phyloP scores from a whole-genome alignment of 2,113 vertebrate species.

The Pygoscelis antarcticus region DNA sequence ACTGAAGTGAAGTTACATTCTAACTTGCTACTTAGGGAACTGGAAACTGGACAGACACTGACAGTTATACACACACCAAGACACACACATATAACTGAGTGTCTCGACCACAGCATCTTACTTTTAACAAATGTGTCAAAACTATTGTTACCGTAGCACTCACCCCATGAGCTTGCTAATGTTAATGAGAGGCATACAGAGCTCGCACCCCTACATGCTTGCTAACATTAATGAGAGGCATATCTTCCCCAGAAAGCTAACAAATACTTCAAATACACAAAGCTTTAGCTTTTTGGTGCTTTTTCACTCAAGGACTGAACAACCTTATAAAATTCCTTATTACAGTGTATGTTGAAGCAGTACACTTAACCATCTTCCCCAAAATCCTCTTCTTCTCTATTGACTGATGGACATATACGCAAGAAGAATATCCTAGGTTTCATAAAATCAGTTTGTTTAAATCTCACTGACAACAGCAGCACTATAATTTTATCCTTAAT shows the following conservation, averaged over 20 bases:
- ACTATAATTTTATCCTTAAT: neutral
- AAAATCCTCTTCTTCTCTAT: neutral
- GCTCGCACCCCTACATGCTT: neutral
- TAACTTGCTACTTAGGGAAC: neutral
- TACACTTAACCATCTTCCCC: neutral
- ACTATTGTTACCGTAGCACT: neutral
- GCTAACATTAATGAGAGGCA: neutral
- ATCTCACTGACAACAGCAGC: neutral
- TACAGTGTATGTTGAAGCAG: neutral
- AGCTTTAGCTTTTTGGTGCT: neutral
- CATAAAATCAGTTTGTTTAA: neutral
- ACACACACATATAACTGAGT: neutral
- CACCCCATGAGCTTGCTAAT: accelerated
- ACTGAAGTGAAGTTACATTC: neutral
- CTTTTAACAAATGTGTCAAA: neutral
- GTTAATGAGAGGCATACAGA: neutral
- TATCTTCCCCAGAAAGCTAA: neutral
- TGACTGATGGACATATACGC: accelerated
- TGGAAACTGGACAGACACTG: neutral
- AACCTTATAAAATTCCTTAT: neutral
- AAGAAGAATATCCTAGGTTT: neutral
- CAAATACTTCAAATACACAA: neutral
- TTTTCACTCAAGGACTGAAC: neutral
- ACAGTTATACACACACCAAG: neutral
- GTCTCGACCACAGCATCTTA: neutral